Conservation (phyloP, 2,888 invertebrate genomes). For the Lepidonotus clava region DNA sequence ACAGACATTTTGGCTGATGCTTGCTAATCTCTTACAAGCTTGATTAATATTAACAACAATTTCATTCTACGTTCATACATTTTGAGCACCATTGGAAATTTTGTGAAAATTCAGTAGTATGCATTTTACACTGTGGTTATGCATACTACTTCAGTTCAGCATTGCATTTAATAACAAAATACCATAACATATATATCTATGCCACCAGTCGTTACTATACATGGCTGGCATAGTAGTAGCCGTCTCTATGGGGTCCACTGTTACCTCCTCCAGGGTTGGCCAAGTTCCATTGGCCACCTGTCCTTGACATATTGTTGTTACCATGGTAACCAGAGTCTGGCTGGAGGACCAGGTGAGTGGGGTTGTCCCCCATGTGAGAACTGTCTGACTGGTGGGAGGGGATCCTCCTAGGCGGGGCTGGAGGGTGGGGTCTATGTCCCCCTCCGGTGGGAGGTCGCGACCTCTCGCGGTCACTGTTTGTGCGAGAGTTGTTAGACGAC, state of each 20-base stretch:
- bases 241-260: background rate
- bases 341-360: background rate
- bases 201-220: background rate
- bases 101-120: background rate
- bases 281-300: slow-evolving; percentile 47
- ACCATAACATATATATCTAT: background rate
- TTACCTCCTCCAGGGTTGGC: background rate
- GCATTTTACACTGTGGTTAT: background rate
- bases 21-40: background rate
- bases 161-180: background rate
- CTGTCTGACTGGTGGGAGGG: background rate
- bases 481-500: background rate
- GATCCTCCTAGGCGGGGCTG: slow-evolving; percentile 13
- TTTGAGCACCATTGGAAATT: slow-evolving; percentile 23
- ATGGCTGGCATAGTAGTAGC: slow-evolving; percentile 45
- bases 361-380: background rate
- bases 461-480: slow-evolving; percentile 26
- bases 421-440: background rate
- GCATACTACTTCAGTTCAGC: background rate
- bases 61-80: background rate
- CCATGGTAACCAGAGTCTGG: slow-evolving; percentile 45
- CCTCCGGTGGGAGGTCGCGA: background rate
- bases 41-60: background rate
- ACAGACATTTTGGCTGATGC: background rate
- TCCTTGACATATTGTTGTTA: background rate